Evolutionary conservation across 2,113 vertebrate genomes (phyloP).

Genomic region (Anoplopoma fimbria): DNA sequence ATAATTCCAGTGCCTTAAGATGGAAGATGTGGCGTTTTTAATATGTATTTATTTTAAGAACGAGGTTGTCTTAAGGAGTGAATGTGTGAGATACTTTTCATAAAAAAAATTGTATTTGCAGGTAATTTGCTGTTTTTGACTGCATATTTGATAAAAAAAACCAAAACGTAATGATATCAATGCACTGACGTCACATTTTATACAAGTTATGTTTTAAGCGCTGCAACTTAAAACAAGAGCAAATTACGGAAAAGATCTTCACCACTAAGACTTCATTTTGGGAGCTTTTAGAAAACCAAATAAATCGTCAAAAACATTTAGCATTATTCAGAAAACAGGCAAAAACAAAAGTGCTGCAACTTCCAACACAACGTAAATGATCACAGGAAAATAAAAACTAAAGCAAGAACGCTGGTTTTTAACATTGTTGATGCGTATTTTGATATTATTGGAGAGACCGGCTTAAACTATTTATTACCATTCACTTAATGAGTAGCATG

Average conservation of each 20-base stretch:
- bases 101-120: background rate
- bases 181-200: background rate
- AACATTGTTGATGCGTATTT: no score
- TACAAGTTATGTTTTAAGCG: background rate
- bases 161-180: background rate
- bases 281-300: background rate
- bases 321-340: no score
- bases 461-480: no score
- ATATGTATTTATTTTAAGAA: slow-evolving; percentile 24
- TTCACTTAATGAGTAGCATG: no score
- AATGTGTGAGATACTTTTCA: background rate
- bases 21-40: background rate
- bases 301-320: background rate
- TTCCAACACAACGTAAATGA: no score
- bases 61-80: background rate
- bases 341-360: no score
- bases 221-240: background rate
- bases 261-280: background rate
- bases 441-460: no score
- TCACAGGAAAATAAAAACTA: background rate
- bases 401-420: no score
- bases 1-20: slow-evolving; percentile 18
- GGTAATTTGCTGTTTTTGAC: background rate
- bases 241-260: background rate
- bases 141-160: background rate